These are phyloP conservation scores for Danio albolineatus DNA, from an alignment of 2,797 vertebrate species.

Conservation along the genomic window DNA sequence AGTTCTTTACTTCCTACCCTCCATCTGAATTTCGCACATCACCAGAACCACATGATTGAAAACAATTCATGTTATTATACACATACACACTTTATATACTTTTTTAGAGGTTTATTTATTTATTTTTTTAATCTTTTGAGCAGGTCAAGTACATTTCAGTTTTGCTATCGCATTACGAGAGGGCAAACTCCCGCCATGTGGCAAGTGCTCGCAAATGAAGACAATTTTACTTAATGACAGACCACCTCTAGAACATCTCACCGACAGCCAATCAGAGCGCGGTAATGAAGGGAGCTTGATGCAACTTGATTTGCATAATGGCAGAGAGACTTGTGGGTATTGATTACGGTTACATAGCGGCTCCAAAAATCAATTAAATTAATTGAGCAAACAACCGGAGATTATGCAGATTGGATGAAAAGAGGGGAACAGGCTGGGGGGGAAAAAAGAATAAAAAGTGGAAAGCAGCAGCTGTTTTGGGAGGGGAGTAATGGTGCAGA, in stretches of 20 bases:
- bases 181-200: constrained; percentile 24
- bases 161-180: constrained; percentile 29
- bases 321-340: constrained; percentile 65
- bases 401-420: constrained; percentile 68
- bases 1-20: too few species aligned
- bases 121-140: background rate
- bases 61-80: too few species aligned
- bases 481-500: constrained; percentile 46
- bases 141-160: background rate
- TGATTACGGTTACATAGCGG: constrained; percentile 70
- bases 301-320: constrained; percentile 73
- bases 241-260: constrained; percentile 39
- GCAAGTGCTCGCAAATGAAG: constrained; percentile 41
- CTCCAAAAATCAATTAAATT: constrained; percentile 71
- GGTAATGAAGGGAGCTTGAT: constrained; percentile 59
- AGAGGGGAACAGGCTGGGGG: constrained; percentile 32
- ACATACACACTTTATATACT: too few species aligned
- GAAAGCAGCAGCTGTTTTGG: constrained; percentile 54
- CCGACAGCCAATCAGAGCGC: constrained; percentile 55
- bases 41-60: too few species aligned
- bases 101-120: background rate
- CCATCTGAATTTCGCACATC: too few species aligned
- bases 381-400: constrained; percentile 70
- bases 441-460: constrained; percentile 24
- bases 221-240: constrained; percentile 34